Evolutionary conservation across 2,888 invertebrate species (phyloP).

Genomic region (Leptogaster cylindrica): DNA sequence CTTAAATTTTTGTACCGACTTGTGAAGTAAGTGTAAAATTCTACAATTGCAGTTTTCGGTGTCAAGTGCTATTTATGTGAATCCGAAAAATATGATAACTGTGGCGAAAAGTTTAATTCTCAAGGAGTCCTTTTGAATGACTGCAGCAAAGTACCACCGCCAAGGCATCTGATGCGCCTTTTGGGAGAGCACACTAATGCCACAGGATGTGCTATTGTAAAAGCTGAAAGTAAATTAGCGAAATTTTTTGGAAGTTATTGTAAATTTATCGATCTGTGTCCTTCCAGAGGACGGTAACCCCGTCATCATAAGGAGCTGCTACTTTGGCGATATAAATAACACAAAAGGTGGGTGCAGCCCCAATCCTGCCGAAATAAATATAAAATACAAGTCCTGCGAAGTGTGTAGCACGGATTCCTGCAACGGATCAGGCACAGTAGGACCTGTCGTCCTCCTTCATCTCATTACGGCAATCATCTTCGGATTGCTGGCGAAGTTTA

Average conservation of each 20-base stretch:
- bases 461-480: not conserved
- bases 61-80: constrained; percentile 59
- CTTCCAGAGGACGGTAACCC: constrained; percentile 46
- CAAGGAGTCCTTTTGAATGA: constrained; percentile 13
- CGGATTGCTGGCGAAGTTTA: not conserved
- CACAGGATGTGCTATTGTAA: constrained; percentile 19
- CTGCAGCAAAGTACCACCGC: constrained; percentile 51
- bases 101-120: constrained; percentile 51
- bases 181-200: constrained; percentile 13
- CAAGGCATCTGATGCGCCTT: constrained; percentile 48
- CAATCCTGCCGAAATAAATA: constrained; percentile 50
- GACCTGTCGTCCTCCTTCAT: constrained; percentile 49
- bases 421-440: constrained; percentile 53
- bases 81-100: constrained; percentile 54
- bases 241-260: not conserved
- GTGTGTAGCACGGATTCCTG: constrained; percentile 56
- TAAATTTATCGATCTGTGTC: not conserved
- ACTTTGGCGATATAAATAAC: constrained; percentile 55
- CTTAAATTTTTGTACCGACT: too few relatives aligned
- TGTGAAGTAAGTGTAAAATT: too few relatives aligned
- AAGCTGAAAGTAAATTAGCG: constrained; percentile 8
- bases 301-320: constrained; percentile 53
- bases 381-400: constrained; percentile 50
- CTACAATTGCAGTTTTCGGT: constrained; percentile 54
- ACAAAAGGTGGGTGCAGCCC: constrained; percentile 54